Evolutionary conservation across 2,888 invertebrate genomes (phyloP).

Genomic region (Zele albiditarsus): DNA sequence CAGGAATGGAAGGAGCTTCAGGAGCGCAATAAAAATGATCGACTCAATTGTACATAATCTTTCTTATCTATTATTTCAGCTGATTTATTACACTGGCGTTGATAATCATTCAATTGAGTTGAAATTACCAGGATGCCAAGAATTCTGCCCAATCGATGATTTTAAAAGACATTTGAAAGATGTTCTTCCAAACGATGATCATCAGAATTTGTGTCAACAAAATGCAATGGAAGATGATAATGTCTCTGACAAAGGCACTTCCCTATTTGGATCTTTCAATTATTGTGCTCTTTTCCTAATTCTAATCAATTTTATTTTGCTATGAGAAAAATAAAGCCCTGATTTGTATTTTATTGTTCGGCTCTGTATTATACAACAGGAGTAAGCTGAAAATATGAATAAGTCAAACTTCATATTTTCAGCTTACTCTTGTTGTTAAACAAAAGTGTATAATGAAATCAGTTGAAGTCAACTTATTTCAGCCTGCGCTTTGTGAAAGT

Average conservation of each 20-base stretch:
- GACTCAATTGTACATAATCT: neutral
- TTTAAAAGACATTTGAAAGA: slow-evolving; percentile 52
- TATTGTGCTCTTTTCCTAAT: neutral
- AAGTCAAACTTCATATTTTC: no score
- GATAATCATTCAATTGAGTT: slow-evolving; percentile 46
- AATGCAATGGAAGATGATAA: neutral
- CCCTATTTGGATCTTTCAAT: neutral
- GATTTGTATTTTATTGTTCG: neutral
- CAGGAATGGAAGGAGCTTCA: neutral
- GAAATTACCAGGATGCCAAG: slow-evolving; percentile 52
- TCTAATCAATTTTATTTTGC: neutral
- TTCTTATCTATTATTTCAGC: slow-evolving; percentile 41
- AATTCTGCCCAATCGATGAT: slow-evolving; percentile 55
- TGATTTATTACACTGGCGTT: slow-evolving; percentile 54
- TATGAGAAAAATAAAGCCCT: neutral
- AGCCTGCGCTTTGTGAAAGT: neutral
- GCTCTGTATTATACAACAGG: no score
- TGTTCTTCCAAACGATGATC: slow-evolving; percentile 53
- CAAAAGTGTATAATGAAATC: no score
- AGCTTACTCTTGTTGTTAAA: no score
- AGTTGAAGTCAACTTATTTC: no score
- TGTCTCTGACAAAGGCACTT: neutral
- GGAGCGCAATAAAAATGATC: neutral
- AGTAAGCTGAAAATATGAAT: no score
- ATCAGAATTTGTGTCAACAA: slow-evolving; percentile 51